Base-by-base conservation (phyloP, 2,888 invertebrate species). In the Lepetodrilus schrolli region DNA sequence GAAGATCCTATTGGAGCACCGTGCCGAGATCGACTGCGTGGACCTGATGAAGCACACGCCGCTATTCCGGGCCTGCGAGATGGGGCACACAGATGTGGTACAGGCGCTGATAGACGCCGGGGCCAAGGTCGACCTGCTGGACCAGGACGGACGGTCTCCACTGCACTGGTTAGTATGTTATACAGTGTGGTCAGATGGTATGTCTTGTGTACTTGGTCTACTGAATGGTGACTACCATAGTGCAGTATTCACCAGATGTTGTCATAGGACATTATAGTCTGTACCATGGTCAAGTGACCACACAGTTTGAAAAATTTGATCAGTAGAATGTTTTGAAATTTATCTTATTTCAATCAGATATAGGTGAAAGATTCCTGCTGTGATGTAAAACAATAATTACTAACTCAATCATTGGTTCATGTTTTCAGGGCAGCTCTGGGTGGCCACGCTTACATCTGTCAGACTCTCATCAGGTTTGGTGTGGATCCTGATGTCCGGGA, bases 391-490 rank as follows among this genome's bases (percentile, higher is more conserved):
- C n/a, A n/a, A n/a, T n/a, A n/a, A n/a, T n/a, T n/a, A n/a, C n/a
- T n/a, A n/a, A n/a, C n/a, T n/a, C n/a, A n/a, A n/a, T n/a, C n/a
- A n/a, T n/a, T n/a, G n/a, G n/a, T n/a, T n/a, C 13, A 7, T 4
- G 4, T 0, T 7, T 80, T 38, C 81, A 91, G 90, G 91, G 90
- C 90, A 71, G 90, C 90, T 5, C 80, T 90, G 13, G 90, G 90
- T 58, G 91, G 90, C 23, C 90, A 91, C 78, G 90, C 90, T n/a
- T 89, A 89, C 78, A 88, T 91, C 73, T 91, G 90, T 78, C 90
- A 90, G 73, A 87, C 87, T 48, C 82, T 91, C 30, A 87, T 91
- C 71, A 87, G 88, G 66, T 87, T 86, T 79, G 90, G 89, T 8
- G 86, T 89, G 10, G 86, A 89, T 73, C 88, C 88, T 8, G 88